Conservation (phyloP, 2,113 vertebrate genomes). For the Lonchura striata region DNA sequence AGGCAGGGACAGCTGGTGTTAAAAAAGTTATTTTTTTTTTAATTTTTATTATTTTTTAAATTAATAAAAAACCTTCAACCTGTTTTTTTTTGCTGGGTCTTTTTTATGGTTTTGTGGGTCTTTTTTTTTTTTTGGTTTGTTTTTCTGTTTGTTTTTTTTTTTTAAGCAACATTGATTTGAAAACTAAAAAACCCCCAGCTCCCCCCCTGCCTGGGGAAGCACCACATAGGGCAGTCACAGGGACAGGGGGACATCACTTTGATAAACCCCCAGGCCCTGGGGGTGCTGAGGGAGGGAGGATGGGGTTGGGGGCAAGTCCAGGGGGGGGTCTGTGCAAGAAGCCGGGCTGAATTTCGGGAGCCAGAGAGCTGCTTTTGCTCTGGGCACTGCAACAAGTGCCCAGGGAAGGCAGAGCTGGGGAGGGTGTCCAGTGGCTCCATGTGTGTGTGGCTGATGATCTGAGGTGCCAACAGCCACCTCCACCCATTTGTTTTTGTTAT, state of each 20-base stretch:
- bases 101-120: background rate
- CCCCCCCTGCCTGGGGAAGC: background rate
- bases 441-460: background rate
- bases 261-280: background rate
- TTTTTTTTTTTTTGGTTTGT: background rate
- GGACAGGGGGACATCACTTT: background rate
- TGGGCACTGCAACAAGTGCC: background rate
- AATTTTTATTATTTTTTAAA: slow-evolving; percentile 60
- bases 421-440: background rate
- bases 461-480: background rate
- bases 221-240: background rate
- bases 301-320: background rate
- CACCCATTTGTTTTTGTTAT: background rate
- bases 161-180: slow-evolving; percentile 47
- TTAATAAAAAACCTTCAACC: slow-evolving; percentile 62
- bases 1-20: slow-evolving; percentile 42
- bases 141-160: background rate
- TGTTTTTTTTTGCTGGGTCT: background rate
- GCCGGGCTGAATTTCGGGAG: background rate
- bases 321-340: background rate
- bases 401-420: background rate
- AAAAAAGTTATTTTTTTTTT: slow-evolving; percentile 58
- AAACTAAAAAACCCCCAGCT: background rate
- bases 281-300: background rate
- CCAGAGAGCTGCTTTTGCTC: background rate